Base-by-base conservation (phyloP, 2,113 vertebrate genomes). In the Notiomystis cincta region DNA sequence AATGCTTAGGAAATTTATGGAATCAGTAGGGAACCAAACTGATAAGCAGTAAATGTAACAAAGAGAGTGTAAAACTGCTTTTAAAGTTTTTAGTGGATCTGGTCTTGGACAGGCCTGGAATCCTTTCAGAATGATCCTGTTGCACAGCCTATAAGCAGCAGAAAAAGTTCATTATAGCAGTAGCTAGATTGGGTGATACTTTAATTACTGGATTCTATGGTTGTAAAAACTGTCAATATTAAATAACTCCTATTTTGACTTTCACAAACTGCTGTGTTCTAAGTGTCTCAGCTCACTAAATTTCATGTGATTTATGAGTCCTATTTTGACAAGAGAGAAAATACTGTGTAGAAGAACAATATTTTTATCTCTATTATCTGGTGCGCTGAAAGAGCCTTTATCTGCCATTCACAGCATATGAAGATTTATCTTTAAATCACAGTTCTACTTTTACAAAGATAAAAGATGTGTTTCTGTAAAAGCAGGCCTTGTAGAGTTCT, bases 351-450 rank as follows among this genome's bases (percentile, higher is more conserved):
- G 53, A 87, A 94, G 51, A 90, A 48, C 37, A 87, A 23, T 87
- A 69, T 95, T 93, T 96, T 93, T 75, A 50, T 78, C 76, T 92
- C 87, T 71, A 82, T 87, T 94, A 79, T 96, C 69, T 93, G 87
- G 27, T 87, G 89, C 57, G 57, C 57, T 94, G 77, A 72, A 85
- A 88, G 48, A 76, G 70, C 93, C 94, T 95, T 94, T 93, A 92
- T 96, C 89, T 94, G 78, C 73, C 87, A 91, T 93, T 95, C 93
- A 91, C 24, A 38, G 61, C 20, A 19, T 23, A 82, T 61, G 40
- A 94, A 84, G 54, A 42, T 78, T 91, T 95, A 61, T 95, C 81
- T 93, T 87, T 66, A 91, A 94, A 94, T 88, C 62, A n/a, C 62
- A 93, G 82, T 45, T 93, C 87, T 91, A 89, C 89, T 94, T 92